phyloP scores from a whole-genome alignment of 1,140 invertebrate genomes.

The Lepeophtheirus salmonis region DNA sequence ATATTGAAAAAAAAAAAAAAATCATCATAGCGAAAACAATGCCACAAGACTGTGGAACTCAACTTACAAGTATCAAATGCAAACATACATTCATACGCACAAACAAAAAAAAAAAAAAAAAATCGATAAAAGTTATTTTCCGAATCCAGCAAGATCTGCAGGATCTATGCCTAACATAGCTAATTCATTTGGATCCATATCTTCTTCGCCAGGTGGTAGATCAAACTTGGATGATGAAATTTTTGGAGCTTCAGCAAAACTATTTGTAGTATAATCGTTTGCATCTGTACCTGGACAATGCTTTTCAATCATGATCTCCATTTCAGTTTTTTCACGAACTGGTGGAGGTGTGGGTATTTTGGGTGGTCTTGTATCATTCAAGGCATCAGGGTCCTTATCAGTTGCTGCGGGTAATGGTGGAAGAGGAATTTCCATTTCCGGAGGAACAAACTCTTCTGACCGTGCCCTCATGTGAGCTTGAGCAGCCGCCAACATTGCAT shows the following conservation, averaged over 20 bases:
- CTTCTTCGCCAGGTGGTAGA: too few relatives aligned
- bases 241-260: too few relatives aligned
- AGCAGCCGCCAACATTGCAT: slow-evolving; percentile 2
- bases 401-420: slow-evolving; percentile 6
- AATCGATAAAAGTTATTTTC: neutral
- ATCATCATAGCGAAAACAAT: too few relatives aligned
- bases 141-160: slow-evolving; percentile 9
- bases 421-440: slow-evolving; percentile 6
- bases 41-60: too few relatives aligned
- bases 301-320: slow-evolving; percentile 12
- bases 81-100: neutral
- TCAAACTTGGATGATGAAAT: too few relatives aligned
- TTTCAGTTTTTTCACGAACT: neutral
- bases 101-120: neutral
- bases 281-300: neutral
- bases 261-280: neutral
- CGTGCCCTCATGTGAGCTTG: slow-evolving; percentile 7
- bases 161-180: slow-evolving; percentile 15
- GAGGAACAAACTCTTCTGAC: neutral
- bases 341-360: slow-evolving; percentile 10
- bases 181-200: slow-evolving; percentile 12
- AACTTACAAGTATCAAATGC: too few relatives aligned
- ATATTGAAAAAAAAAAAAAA: too few relatives aligned
- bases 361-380: neutral
- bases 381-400: neutral